These are phyloP conservation scores for Atherix ibis DNA, from an alignment of 2,888 invertebrate genomes.

Conservation along the genomic window DNA sequence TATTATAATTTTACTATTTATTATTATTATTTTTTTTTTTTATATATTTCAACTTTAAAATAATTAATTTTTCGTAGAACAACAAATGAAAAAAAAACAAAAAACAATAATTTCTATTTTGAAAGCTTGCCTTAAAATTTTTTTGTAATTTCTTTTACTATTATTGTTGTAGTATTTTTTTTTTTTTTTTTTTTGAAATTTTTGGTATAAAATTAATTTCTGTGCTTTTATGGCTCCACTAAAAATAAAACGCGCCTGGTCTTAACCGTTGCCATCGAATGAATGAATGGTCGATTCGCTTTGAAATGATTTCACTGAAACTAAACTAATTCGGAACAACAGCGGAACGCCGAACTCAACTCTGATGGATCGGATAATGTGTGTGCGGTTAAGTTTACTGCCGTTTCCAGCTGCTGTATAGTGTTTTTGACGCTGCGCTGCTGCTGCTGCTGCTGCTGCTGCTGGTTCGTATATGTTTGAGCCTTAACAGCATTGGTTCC, in stretches of 20 bases:
- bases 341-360: conserved; percentile 1
- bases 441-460: too few relatives aligned
- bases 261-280: conserved; percentile 34
- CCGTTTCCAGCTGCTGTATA: background rate
- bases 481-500: too few relatives aligned
- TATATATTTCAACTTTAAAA: background rate
- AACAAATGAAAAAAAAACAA: too few relatives aligned
- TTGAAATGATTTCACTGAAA: conserved; percentile 32
- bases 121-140: too few relatives aligned
- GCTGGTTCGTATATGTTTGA: too few relatives aligned
- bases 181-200: too few relatives aligned
- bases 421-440: too few relatives aligned
- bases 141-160: too few relatives aligned
- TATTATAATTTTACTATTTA: conserved; percentile 1
- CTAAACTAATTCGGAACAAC: conserved; percentile 8
- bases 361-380: background rate
- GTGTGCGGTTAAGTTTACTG: background rate
- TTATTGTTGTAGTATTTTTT: too few relatives aligned
- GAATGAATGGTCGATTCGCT: conserved; percentile 34
- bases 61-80: background rate
- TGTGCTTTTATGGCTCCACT: too few relatives aligned
- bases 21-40: background rate
- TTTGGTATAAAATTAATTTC: too few relatives aligned
- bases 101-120: too few relatives aligned
- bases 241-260: conserved; percentile 35